Percentiles rank a stretch among this genome's conserved stretches.
phyloP scores from a whole-genome alignment of 92 coral and sea anemone species.

The Bergia puertoricense region DNA sequence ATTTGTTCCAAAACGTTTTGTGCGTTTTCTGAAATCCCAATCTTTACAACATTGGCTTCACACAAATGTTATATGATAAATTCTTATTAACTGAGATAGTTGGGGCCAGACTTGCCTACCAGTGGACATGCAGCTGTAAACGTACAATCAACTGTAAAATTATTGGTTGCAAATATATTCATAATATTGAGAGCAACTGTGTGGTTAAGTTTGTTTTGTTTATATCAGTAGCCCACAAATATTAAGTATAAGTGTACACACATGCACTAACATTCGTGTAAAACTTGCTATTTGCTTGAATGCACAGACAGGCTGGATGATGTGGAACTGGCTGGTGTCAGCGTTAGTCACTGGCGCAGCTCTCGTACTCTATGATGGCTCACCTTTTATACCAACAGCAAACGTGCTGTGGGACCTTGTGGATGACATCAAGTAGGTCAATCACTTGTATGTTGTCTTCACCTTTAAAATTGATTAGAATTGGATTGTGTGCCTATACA shows the following conservation, averaged over 20 bases:
- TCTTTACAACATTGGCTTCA: too few relatives aligned
- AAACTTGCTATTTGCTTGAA: background rate
- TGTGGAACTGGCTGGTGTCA: slow-evolving; percentile 99
- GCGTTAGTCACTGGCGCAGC: slow-evolving; percentile 91
- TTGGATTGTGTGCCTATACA: background rate
- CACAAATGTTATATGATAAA: too few relatives aligned
- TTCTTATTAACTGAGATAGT: too few relatives aligned
- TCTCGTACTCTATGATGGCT: slow-evolving; percentile 91
- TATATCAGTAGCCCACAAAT: background rate
- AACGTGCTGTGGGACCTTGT: slow-evolving; percentile 87
- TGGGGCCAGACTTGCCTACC: too few relatives aligned
- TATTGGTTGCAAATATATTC: too few relatives aligned
- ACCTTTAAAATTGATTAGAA: background rate
- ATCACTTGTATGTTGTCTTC: too few relatives aligned
- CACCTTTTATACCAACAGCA: slow-evolving; percentile 91
- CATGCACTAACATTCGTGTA: too few relatives aligned
- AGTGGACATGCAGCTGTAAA: too few relatives aligned
- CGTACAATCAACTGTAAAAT: too few relatives aligned
- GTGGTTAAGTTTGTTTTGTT: background rate
- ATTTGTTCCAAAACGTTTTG: too few relatives aligned
- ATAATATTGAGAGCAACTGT: background rate
- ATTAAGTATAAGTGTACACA: too few relatives aligned
- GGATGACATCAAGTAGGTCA: slow-evolving; percentile 80
- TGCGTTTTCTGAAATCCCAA: too few relatives aligned
- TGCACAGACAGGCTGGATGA: slow-evolving; percentile 98